Evolutionary conservation across 2,888 invertebrate genomes (phyloP), one percentile per base, ranked within the genome.

Genomic region (Harmothoe impar): DNA sequence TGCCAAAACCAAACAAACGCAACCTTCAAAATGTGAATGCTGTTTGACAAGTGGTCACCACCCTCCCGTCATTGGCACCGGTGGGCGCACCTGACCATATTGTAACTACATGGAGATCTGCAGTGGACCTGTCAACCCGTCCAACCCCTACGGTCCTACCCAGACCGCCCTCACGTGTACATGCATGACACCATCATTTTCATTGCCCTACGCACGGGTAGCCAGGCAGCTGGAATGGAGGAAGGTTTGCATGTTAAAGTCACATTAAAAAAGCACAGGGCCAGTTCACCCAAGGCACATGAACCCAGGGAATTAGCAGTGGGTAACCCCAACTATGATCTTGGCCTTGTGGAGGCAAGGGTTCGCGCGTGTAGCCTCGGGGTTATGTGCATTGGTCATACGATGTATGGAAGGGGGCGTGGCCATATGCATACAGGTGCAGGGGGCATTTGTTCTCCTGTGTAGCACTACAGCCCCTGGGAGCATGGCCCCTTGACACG

Each of bases 351-450:
- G 25, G 77, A 77, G 77, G 29, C 77, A 31, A 31, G n/a, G 62
- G 62, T 62, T 62, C 62, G 62, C 62, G 62, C 62, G 77, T 31
- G 77, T 15, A 17, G 77, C 77, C 77, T 25, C 25, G 77, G 77
- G 77, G 77, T 62, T 62, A 62, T 62, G 62, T 62, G 62, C 62
- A 62, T 62, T 62, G 62, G 62, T 62, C 62, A n/a, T 62, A n/a
- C 62, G 20, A n/a, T n/a, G n/a, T 62, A n/a, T 62, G 20, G 77
- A 31, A 77, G 77, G 77, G 77, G 77, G 77, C 77, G 77, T 77
- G 77, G 77, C 31, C 77, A 77, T 77, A 77, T 77, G 77, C 77
- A 77, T 77, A 77, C 77, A 77, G 77, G 77, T 77, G 77, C 77
- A 77, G 77, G 31, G 20, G 77, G n/a, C 77, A 77, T 25, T 77